These are phyloP conservation scores for Nothocercus julius DNA, from an alignment of 2,113 vertebrate genomes.

Conservation along the genomic window DNA sequence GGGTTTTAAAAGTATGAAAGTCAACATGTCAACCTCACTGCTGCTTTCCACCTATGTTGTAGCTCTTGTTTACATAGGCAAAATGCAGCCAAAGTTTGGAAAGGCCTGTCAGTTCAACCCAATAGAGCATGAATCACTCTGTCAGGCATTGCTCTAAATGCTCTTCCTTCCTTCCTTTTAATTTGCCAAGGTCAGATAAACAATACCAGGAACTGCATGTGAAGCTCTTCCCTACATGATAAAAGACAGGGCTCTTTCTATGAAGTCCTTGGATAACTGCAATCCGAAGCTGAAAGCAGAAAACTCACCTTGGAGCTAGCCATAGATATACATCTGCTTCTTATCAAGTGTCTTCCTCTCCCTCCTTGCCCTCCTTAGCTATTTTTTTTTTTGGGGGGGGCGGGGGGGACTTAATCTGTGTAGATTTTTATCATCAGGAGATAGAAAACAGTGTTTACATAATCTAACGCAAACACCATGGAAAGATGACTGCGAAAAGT, in stretches of 20 bases:
- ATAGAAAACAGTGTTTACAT: conserved; percentile 8
- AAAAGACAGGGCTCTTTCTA: conserved; percentile 27
- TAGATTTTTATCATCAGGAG: conserved; percentile 23
- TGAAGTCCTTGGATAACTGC: background rate
- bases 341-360: conserved; percentile 27
- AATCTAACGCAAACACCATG: background rate
- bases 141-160: background rate
- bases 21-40: background rate
- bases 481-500: background rate
- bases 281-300: conserved; percentile 1
- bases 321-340: background rate
- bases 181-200: conserved; percentile 20
- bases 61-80: conserved; percentile 39
- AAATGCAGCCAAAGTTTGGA: conserved; percentile 29
- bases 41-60: conserved; percentile 12
- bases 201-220: background rate
- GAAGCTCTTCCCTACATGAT: conserved; percentile 6
- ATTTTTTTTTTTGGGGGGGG: background rate
- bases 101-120: conserved; percentile 12
- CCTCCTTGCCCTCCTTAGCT: rapidly evolving
- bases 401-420: background rate
- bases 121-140: background rate
- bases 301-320: conserved; percentile 28
- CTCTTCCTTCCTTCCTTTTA: conserved; percentile 6
- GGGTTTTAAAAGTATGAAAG: background rate